Evolutionary conservation across 2,888 invertebrate species (phyloP), one percentile per base, ranked within the genome.

Genomic region (Exocentrus adspersus): DNA sequence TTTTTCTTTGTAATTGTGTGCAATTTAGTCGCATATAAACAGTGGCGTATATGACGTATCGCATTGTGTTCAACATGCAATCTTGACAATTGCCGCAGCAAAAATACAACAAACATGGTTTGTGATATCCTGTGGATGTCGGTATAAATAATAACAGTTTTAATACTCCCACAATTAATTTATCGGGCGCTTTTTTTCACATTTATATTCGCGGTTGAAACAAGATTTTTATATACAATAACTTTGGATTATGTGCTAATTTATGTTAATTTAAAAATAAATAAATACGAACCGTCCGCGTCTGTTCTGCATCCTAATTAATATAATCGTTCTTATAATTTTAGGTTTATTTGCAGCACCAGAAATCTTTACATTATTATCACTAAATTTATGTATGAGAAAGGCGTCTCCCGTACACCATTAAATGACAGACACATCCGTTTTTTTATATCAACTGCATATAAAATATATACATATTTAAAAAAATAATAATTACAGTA

Each of bases 1-100:
- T 69, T 60, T 58, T 65, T 67, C 57, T 61, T 69, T 62, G 66
- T 73, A 71, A 73, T 73, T 73, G 69, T 72, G 68, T 70, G 71
- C 73, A 68, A 69, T 72, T 70, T 70, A 64, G 50, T 60, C 63
- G 59, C 61, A 70, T 69, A 69, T 69, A 69, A 67, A 69, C 68
- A 60, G 50, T 51, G 64, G 54, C 53, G n/a, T n/a, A 59, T 51
- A 48, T 65, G 54, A 60, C 60, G 62, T 62, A 54, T 16, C 16
- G 52, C 56, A 62, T 62, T 62, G 50, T 52, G 46, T 59, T 65
- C 17, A 37, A 53, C 73, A 73, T 72, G 73, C 73, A 67, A 73
- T 73, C 73, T 72, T 65, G 45, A 62, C 54, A 62, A 64, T 62
- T 61, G 43, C 24, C 54, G n/a, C n/a, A 51, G 53, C 17, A 60